Evolutionary conservation across 1,140 invertebrate species (phyloP).

Genomic region (Trichonephila inaurata): DNA sequence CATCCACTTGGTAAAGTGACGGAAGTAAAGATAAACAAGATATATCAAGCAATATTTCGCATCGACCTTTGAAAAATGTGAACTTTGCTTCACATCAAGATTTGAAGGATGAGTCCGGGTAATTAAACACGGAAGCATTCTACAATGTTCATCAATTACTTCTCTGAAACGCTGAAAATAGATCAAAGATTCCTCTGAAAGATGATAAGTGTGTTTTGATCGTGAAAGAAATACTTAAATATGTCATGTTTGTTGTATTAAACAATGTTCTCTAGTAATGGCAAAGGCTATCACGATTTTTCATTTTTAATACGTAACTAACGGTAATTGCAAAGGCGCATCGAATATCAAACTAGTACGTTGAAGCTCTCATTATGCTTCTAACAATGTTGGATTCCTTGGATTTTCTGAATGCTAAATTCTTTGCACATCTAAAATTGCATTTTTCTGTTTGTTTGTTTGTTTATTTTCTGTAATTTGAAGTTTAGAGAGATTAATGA

Average conservation of each 20-base stretch:
- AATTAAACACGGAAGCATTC: slow-evolving; percentile 1
- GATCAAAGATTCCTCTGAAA: not conserved
- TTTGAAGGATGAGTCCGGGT: not conserved
- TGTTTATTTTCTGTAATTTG: too few relatives aligned
- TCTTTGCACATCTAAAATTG: too few relatives aligned
- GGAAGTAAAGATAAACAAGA: too few relatives aligned
- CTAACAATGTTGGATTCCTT: too few relatives aligned
- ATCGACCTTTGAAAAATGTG: not conserved
- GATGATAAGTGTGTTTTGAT: not conserved
- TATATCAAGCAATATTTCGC: too few relatives aligned
- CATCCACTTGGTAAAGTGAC: too few relatives aligned
- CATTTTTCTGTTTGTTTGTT: too few relatives aligned
- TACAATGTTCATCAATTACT: not conserved
- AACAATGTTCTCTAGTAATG: not conserved
- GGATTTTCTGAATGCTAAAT: too few relatives aligned
- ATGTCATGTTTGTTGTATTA: not conserved
- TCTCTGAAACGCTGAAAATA: not conserved
- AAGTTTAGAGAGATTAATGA: too few relatives aligned
- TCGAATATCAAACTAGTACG: too few relatives aligned
- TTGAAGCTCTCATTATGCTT: too few relatives aligned
- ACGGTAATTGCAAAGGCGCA: too few relatives aligned
- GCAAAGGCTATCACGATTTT: slow-evolving; percentile 15
- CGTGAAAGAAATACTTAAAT: not conserved
- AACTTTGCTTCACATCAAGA: not conserved
- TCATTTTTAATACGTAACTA: not conserved